A percentile compares a stretch with the other conserved stretches of the same genome.
Conservation (phyloP, 1,140 invertebrate genomes). For the Contarinia nasturtii region DNA sequence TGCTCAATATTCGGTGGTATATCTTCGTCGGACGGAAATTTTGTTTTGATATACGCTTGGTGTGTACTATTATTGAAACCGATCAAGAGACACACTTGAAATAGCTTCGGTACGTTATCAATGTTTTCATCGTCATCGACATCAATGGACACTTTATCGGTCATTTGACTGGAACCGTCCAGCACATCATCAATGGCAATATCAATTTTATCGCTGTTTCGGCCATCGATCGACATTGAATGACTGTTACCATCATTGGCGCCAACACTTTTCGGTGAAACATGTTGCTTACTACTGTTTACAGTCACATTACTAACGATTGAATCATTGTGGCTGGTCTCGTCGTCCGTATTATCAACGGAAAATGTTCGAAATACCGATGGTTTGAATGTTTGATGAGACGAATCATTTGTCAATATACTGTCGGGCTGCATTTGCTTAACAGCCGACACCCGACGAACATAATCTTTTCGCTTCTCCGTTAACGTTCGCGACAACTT, state of each 20-base stretch:
- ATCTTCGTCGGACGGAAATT: slow-evolving; percentile 39
- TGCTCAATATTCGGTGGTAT: slow-evolving; percentile 40
- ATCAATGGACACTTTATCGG: not conserved
- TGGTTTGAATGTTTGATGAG: slow-evolving; percentile 3
- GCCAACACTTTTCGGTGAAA: not conserved
- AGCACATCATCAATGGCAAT: not conserved
- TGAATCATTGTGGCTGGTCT: slow-evolving; percentile 4
- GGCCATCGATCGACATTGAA: too few species aligned
- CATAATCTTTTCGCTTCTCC: slow-evolving; percentile 38
- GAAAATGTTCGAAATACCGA: not conserved
- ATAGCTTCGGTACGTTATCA: slow-evolving; percentile 25
- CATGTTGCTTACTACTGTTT: not conserved
- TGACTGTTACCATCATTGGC: not conserved
- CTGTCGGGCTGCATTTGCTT: too few species aligned
- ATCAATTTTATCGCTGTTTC: not conserved
- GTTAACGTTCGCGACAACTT: slow-evolving; percentile 29
- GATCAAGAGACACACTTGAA: slow-evolving; percentile 42
- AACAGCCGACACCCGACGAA: slow-evolving; percentile 27
- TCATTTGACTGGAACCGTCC: too few species aligned
- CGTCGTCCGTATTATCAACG: slow-evolving; percentile 8
- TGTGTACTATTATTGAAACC: slow-evolving; percentile 36
- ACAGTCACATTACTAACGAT: not conserved
- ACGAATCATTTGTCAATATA: not conserved
- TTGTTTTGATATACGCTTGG: slow-evolving; percentile 41
- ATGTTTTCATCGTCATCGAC: not conserved